Percentiles rank a stretch among this genome's conserved stretches.
These are phyloP conservation scores for Artibeus lituratus DNA, from an alignment of 2,797 vertebrate species.

Conservation along the genomic window DNA sequence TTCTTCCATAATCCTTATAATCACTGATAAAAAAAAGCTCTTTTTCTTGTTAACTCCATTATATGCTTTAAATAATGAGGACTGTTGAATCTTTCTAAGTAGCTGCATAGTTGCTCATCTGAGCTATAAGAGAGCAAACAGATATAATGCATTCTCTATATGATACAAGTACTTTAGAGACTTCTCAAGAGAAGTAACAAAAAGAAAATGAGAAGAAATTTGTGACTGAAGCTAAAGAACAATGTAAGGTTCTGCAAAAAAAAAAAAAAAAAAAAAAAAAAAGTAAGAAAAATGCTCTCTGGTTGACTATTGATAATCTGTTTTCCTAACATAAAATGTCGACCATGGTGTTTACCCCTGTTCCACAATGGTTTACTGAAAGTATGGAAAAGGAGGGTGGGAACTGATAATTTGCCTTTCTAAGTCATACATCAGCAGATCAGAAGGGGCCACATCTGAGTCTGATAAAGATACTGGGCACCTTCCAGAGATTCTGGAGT, in stretches of 20 bases:
- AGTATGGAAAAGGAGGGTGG: neutral
- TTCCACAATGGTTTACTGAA: neutral
- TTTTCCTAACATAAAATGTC: neutral
- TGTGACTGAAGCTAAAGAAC: slow-evolving; percentile 22
- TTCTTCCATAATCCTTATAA: slow-evolving; percentile 46
- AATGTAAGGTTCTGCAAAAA: neutral
- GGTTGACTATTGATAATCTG: neutral
- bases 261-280: slow-evolving; percentile 11
- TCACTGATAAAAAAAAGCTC: slow-evolving; percentile 48
- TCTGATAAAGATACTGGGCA: neutral
- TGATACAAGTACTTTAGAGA: neutral
- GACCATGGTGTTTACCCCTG: neutral
- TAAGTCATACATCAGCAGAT: neutral
- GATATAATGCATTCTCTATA: neutral
- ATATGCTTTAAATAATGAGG: slow-evolving; percentile 41
- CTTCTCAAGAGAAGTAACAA: slow-evolving; percentile 33
- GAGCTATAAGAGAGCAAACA: slow-evolving; percentile 30
- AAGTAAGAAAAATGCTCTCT: neutral
- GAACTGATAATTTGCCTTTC: neutral
- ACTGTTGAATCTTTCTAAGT: slow-evolving; percentile 23
- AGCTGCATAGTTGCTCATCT: slow-evolving; percentile 49
- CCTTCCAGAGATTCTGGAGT: neutral
- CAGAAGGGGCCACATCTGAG: neutral
- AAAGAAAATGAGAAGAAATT: slow-evolving; percentile 22
- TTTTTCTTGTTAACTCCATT: slow-evolving; percentile 46